Base-by-base conservation (phyloP, 2,797 vertebrate genomes). In the Sebastes vulpes region DNA sequence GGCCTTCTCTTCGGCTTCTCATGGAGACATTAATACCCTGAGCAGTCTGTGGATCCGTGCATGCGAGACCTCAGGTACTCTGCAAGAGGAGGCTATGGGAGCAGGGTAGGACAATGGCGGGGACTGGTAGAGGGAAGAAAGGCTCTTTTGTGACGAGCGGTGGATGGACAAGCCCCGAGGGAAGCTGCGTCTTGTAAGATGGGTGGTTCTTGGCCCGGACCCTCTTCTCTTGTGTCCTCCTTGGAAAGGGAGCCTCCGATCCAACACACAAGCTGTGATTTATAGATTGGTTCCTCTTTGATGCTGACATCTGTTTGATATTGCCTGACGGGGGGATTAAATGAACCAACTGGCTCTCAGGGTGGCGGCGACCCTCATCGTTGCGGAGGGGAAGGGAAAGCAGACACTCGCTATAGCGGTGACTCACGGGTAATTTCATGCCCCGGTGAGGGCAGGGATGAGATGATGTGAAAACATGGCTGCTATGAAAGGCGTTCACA, bases 221-320 rank as follows among this genome's bases (percentile, higher is more conserved):
- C 72, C 81, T 83, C 84, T 86, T 94, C 92, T 95, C 91, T 89
- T 89, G 87, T 95, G 91, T 95, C 94, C 86, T 88, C 81, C 79
- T 87, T 81, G 84, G 93, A 86, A 92, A 85, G 64, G 61, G 84
- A 90, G 83, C 86, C 88, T 91, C 82, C 80, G 23, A 90, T 93
- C 84, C 92, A 92, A 89, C 85, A 93, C 87, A 93, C 91, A 93
- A 89, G 89, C 92, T 89, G 85, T 92, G 94, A 95, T 95, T 95
- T 93, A 95, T 93, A 93, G 86, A 95, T 93, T 83, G 84, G 91
- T 87, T 91, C 86, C 77, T 91, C 95, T 96, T 95, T 96, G 94
- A 96, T 93, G 94, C 90, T 83, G 93, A 94, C 92, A 93, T 96
- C 93, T 95, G 94, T 94, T 95, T 94, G 92, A 95, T 94, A 94